Evolutionary conservation across 2,113 vertebrate species (phyloP).

Genomic region (Colius striatus): DNA sequence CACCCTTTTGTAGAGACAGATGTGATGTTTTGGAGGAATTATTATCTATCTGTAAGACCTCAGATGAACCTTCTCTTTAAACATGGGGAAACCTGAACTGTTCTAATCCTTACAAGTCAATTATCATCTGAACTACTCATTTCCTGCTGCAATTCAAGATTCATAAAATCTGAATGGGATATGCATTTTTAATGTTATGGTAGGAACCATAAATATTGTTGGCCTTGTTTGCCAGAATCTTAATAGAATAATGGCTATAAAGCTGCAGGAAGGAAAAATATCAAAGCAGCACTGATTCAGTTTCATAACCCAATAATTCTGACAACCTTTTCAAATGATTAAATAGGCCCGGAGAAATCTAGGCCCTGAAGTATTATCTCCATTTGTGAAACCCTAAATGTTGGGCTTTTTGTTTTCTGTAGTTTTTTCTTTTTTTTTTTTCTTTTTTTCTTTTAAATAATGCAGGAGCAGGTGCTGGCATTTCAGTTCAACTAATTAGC

Average conservation of each 20-base stretch:
- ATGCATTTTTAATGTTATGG: slow-evolving; percentile 75
- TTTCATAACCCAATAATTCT: slow-evolving; percentile 56
- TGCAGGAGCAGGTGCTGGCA: slow-evolving; percentile 71
- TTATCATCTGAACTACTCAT: slow-evolving; percentile 72
- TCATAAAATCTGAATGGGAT: slow-evolving; percentile 70
- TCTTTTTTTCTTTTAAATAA: slow-evolving; percentile 60
- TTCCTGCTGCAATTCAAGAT: slow-evolving; percentile 69
- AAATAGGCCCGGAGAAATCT: slow-evolving; percentile 45
- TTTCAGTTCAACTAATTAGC: slow-evolving; percentile 75
- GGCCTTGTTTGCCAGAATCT: slow-evolving; percentile 66
- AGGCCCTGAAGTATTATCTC: slow-evolving; percentile 51
- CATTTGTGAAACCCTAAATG: slow-evolving; percentile 48
- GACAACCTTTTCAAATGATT: slow-evolving; percentile 63
- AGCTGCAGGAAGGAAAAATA: slow-evolving; percentile 52
- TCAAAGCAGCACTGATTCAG: slow-evolving; percentile 47
- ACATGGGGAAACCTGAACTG: slow-evolving; percentile 42
- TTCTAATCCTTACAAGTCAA: slow-evolving; percentile 67
- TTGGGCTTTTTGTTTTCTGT: neutral
- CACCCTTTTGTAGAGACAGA: slow-evolving; percentile 16
- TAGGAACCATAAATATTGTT: slow-evolving; percentile 71
- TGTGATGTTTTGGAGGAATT: slow-evolving; percentile 23
- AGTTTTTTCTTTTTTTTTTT: neutral
- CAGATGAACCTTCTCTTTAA: slow-evolving; percentile 58
- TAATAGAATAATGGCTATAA: slow-evolving; percentile 64
- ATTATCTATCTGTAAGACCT: slow-evolving; percentile 48